These are phyloP conservation scores for Drosophila ambigua DNA, from an alignment of 1,140 invertebrate genomes.

Conservation along the genomic window DNA sequence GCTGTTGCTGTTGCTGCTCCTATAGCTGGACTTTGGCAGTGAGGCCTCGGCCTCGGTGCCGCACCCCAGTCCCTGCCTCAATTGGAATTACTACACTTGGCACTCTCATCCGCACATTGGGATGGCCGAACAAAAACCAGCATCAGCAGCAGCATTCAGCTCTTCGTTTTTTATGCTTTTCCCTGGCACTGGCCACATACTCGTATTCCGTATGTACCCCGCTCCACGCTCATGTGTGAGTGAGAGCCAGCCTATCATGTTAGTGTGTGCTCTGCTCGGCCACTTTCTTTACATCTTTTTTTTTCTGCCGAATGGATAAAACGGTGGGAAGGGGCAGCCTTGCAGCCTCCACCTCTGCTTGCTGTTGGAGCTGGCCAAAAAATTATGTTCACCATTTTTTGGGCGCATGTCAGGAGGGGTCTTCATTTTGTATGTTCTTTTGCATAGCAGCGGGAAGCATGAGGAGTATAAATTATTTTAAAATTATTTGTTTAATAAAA, in stretches of 20 bases:
- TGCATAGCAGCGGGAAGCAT: not conserved
- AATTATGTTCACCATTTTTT: slow-evolving; percentile 67
- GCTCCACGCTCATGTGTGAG: slow-evolving; percentile 8
- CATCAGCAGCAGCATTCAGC: slow-evolving; percentile 37
- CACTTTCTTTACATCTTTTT: slow-evolving; percentile 50
- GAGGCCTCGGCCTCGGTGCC: no score
- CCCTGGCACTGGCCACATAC: slow-evolving; percentile 31
- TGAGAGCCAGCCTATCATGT: slow-evolving; percentile 74
- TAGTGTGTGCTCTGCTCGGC: slow-evolving; percentile 69
- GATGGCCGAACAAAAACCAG: slow-evolving; percentile 38
- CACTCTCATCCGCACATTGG: slow-evolving; percentile 69
- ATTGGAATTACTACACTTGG: slow-evolving; percentile 82
- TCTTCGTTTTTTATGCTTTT: slow-evolving; percentile 53
- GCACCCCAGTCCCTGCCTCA: slow-evolving; percentile 36
- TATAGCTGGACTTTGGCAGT: slow-evolving; percentile 50
- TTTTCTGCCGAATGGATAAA: slow-evolving; percentile 4
- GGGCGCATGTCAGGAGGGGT: slow-evolving; percentile 41
- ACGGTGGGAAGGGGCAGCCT: not conserved
- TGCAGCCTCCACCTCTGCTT: slow-evolving; percentile 30
- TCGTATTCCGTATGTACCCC: slow-evolving; percentile 22
- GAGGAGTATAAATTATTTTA: slow-evolving; percentile 53
- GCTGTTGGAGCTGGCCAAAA: slow-evolving; percentile 54
- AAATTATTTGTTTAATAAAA: slow-evolving; percentile 46
- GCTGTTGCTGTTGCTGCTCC: slow-evolving; percentile 34
- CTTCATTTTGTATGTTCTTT: slow-evolving; percentile 19